These are phyloP conservation scores for Camponotus pennsylvanicus DNA, from an alignment of 1,140 invertebrate species.

Conservation along the genomic window DNA sequence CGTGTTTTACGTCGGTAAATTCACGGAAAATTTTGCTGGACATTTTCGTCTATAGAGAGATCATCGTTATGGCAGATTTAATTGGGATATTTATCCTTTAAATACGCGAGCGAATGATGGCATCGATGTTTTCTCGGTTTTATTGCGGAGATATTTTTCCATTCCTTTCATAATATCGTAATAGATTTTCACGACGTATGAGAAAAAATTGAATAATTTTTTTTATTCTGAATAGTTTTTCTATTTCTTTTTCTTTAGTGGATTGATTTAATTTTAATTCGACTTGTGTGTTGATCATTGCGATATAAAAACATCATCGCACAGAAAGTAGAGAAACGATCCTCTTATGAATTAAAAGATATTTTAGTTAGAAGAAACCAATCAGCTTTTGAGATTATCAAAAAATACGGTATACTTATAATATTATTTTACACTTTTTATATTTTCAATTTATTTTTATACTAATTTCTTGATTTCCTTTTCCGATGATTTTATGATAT, in stretches of 20 bases:
- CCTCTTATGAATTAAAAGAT: not conserved
- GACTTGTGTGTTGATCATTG: not conserved
- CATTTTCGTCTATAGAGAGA: not conserved
- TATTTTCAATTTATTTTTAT: not conserved
- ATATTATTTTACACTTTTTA: not conserved
- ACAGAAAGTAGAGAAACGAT: not conserved
- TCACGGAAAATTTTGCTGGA: slow-evolving; percentile 1
- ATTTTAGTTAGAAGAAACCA: not conserved
- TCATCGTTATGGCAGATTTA: not conserved
- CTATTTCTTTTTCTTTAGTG: not conserved
- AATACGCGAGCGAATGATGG: not conserved
- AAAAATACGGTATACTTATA: not conserved
- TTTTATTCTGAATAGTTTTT: not conserved
- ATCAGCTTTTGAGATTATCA: not conserved
- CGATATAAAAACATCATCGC: not conserved
- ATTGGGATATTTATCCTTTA: slow-evolving; percentile 7
- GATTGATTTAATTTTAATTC: not conserved
- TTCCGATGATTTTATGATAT: no score
- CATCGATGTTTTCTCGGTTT: not conserved
- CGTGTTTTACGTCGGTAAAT: not conserved
- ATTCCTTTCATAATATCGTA: not conserved
- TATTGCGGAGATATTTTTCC: not conserved
- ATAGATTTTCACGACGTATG: not conserved
- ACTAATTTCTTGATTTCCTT: not conserved
- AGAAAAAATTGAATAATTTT: not conserved